Evolutionary conservation across 2,113 vertebrate genomes (phyloP).

Genomic region (Apus apus): DNA sequence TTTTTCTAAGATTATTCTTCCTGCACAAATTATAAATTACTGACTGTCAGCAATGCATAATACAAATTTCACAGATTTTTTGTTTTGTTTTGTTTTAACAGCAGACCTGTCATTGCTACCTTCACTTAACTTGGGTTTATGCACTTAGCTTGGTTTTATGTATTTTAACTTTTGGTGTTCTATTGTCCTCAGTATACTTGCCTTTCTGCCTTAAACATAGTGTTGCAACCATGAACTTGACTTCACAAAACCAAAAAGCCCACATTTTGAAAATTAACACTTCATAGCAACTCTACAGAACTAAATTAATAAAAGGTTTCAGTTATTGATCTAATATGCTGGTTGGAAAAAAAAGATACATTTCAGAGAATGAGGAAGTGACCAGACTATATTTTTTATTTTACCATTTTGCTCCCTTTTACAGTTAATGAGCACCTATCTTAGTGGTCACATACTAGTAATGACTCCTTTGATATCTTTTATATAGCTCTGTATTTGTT

Average conservation of each 20-base stretch:
- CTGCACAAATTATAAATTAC: neutral
- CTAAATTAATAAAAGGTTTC: neutral
- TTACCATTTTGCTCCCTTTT: neutral
- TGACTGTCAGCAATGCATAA: neutral
- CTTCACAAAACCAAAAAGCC: neutral
- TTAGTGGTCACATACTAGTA: neutral
- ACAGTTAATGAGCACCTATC: neutral
- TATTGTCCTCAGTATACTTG: neutral
- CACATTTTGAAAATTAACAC: neutral
- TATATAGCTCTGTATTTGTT: neutral
- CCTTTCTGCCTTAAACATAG: neutral
- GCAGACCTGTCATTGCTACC: neutral
- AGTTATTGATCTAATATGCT: neutral
- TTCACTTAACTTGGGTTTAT: neutral
- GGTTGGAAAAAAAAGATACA: neutral
- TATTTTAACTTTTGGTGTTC: neutral
- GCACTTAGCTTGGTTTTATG: neutral
- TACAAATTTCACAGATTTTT: neutral
- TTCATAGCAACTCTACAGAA: neutral
- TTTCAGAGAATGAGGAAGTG: neutral
- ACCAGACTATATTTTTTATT: neutral
- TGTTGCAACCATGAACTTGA: neutral
- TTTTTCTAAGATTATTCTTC: neutral
- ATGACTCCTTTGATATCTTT: neutral
- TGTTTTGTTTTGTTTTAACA: neutral